Base-by-base conservation (phyloP, 2,797 vertebrate species). In the Centropyge bicolor region DNA sequence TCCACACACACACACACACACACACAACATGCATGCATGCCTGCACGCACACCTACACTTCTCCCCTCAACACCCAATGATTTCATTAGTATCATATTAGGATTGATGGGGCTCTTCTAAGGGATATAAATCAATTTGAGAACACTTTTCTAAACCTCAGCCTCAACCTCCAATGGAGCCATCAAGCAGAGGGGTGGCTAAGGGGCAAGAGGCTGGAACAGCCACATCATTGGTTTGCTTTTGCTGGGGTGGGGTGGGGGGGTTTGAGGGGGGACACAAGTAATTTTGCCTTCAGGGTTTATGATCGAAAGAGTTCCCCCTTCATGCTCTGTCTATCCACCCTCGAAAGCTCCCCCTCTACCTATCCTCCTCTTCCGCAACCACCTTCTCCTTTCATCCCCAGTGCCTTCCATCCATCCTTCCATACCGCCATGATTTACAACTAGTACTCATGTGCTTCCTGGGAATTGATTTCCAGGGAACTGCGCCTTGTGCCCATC, bases 391-490 rank as follows among this genome's bases (percentile, higher is more conserved):
- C 83, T 82, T 89, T 86, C 84, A 87, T 90, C 86, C 80, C 82
- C 57, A 55, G 70, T 74, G 78, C 69, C 78, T 83, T 84, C 83
- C 83, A 83, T 91, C 90, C 87, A 86, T 90, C 83, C 83, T 83
- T 91, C 70, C 85, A 74, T 71, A 81, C 79, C 54, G 38, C 80
- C 76, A 65, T 94, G 94, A 95, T 95, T 94, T 95, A 95, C 92
- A 94, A 84, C 91, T 83, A 81, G 84, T 87, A 86, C 92, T 94
- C 90, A 86, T 80, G 84, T 68, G 87, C 89, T 91, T 93, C 89
- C 91, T 91, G 91, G 93, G 93, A 95, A 95, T 95, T 95, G 94
- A 96, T 96, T 95, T 95, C 93, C 75, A 82, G 88, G 88, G 91
- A 92, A 91, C 86, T 86, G 89, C 85, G 91, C 89, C 91, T 89